These are phyloP conservation scores for Habrosyne pyritoides DNA, from an alignment of 2,888 invertebrate species.

Conservation along the genomic window DNA sequence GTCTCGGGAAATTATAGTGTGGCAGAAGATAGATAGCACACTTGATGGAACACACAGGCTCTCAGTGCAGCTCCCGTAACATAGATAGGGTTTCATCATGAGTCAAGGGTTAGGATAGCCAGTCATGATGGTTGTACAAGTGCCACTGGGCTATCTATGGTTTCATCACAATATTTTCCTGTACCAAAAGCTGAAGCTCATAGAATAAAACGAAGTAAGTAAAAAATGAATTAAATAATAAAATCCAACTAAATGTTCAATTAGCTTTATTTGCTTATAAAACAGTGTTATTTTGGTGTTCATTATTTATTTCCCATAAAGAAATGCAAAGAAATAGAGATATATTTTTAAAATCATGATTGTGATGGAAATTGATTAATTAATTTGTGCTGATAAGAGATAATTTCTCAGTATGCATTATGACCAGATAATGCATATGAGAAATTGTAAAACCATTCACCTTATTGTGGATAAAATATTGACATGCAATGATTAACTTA, in stretches of 20 bases:
- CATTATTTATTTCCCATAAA: slow-evolving; percentile 46
- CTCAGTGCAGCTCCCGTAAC: too few species aligned
- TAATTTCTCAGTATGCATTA: slow-evolving; percentile 73
- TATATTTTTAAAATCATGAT: slow-evolving; percentile 60
- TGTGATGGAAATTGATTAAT: slow-evolving; percentile 63
- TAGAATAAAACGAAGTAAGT: too few species aligned
- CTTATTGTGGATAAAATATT: slow-evolving; percentile 56
- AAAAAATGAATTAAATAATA: too few species aligned
- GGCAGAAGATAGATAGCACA: too few species aligned
- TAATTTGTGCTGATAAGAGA: slow-evolving; percentile 59
- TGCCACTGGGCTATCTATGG: too few species aligned
- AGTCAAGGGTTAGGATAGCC: too few species aligned
- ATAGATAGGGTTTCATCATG: too few species aligned
- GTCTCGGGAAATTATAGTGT: too few species aligned
- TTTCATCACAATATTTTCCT: too few species aligned
- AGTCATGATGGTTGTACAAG: too few species aligned
- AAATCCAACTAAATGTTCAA: slow-evolving; percentile 23
- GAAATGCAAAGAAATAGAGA: slow-evolving; percentile 34
- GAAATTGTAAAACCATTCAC: slow-evolving; percentile 64
- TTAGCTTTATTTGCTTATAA: slow-evolving; percentile 53
- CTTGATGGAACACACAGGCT: too few species aligned
- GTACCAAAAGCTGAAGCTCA: too few species aligned
- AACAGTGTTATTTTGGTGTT: slow-evolving; percentile 62
- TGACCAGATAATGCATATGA: slow-evolving; percentile 75
- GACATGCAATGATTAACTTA: slow-evolving; percentile 67